phyloP scores from a whole-genome alignment of 64 coral and sea anemone species.

The Stichodactyla helianthus region DNA sequence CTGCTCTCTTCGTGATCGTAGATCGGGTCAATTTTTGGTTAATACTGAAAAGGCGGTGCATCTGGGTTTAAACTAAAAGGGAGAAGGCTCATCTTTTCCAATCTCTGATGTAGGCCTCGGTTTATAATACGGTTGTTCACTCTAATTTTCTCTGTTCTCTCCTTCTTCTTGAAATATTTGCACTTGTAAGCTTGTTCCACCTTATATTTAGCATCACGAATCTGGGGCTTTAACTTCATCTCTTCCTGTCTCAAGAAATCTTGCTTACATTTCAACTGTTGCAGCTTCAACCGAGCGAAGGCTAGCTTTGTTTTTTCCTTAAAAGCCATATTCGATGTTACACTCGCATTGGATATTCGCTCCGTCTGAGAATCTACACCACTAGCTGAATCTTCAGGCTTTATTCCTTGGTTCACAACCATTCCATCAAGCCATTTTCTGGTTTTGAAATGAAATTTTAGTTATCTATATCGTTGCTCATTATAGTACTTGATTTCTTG shows the following conservation, averaged over 20 bases:
- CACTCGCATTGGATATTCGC: neutral
- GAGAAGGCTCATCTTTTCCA: neutral
- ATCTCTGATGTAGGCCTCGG: neutral
- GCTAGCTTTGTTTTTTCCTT: neutral
- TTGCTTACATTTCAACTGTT: neutral
- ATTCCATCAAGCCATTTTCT: too few species aligned
- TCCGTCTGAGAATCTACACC: neutral
- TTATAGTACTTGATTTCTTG: too few species aligned
- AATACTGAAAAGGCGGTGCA: neutral
- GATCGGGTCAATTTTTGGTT: neutral
- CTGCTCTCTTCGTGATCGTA: neutral
- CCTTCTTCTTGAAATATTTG: neutral
- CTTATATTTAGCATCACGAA: neutral
- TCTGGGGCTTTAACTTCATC: neutral
- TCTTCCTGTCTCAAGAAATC: neutral
- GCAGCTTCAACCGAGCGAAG: neutral
- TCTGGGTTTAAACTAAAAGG: neutral
- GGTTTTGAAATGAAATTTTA: too few species aligned
- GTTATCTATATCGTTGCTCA: too few species aligned
- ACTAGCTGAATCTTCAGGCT: neutral
- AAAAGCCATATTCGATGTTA: neutral
- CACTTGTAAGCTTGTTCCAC: constrained; percentile 14
- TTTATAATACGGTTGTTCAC: neutral
- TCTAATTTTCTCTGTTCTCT: neutral
- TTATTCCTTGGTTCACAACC: neutral